These are phyloP conservation scores for Bufo bufo DNA, from an alignment of 2,113 vertebrate genomes.

Conservation along the genomic window DNA sequence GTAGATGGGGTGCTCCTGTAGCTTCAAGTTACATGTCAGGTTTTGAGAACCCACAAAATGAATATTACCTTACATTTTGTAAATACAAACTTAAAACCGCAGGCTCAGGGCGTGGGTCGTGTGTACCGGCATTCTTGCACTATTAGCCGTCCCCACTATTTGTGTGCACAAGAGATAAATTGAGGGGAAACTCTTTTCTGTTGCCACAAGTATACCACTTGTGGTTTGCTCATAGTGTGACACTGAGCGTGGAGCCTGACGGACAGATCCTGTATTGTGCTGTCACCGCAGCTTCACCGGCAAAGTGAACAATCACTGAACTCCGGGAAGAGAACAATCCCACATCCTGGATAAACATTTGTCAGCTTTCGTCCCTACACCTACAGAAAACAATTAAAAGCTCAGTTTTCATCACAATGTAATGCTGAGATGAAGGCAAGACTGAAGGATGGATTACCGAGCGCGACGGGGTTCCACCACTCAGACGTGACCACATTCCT, in stretches of 20 bases:
- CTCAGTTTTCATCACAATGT: constrained; percentile 36
- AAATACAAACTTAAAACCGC: background rate
- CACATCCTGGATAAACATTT: constrained; percentile 56
- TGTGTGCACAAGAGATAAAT: background rate
- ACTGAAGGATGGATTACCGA: background rate
- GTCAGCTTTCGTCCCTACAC: constrained; percentile 41
- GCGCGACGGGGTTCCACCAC: background rate
- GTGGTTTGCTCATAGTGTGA: background rate
- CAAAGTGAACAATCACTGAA: constrained; percentile 9
- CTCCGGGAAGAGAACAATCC: constrained; percentile 42
- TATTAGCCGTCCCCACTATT: background rate
- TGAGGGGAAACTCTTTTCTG: constrained; percentile 1
- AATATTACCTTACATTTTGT: background rate
- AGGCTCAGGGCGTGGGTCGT: background rate
- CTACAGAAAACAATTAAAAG: constrained; percentile 51
- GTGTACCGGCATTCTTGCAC: background rate
- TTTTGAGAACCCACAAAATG: background rate
- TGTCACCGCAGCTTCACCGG: background rate
- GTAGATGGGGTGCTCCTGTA: background rate
- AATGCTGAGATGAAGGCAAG: background rate
- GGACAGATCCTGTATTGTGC: constrained; percentile 20
- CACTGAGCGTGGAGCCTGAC: background rate
- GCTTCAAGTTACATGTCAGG: background rate
- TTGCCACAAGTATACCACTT: constrained; percentile 15
- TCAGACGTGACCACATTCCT: constrained; percentile 24